Conservation (phyloP, 2,113 vertebrate genomes). For the Lophura nycthemera region DNA sequence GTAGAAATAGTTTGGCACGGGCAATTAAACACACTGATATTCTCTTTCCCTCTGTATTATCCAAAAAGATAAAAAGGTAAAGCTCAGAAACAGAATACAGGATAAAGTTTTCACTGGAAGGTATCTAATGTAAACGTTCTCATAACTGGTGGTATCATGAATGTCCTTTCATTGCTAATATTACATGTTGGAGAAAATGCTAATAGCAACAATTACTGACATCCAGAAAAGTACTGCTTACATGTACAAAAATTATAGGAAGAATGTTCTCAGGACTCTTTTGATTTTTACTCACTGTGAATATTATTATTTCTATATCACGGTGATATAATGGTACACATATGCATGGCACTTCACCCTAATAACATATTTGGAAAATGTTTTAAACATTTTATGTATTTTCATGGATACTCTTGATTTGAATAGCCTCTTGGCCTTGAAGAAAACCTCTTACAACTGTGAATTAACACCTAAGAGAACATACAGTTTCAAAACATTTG, state of each 20-base stretch:
- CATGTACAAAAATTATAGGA: not conserved
- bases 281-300: not conserved
- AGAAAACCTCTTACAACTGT: not conserved
- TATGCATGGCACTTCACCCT: not conserved
- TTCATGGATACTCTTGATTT: not conserved
- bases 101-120: not conserved
- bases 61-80: not conserved
- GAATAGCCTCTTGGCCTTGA: not conserved
- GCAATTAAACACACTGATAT: not conserved
- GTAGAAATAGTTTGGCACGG: not conserved
- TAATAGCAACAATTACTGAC: not conserved
- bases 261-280: not conserved
- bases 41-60: fast-evolving
- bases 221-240: not conserved
- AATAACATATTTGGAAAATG: not conserved
- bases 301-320: not conserved
- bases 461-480: slow-evolving; percentile 11
- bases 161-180: not conserved
- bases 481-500: not conserved
- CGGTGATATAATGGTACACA: not conserved
- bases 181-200: not conserved
- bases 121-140: not conserved
- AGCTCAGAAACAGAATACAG: not conserved
- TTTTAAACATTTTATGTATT: not conserved
- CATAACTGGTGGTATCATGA: not conserved